Percentiles rank a stretch among this genome's conserved stretches.
Conservation (phyloP, 2,888 invertebrate species). For the Hemicrepidius hirtus region DNA sequence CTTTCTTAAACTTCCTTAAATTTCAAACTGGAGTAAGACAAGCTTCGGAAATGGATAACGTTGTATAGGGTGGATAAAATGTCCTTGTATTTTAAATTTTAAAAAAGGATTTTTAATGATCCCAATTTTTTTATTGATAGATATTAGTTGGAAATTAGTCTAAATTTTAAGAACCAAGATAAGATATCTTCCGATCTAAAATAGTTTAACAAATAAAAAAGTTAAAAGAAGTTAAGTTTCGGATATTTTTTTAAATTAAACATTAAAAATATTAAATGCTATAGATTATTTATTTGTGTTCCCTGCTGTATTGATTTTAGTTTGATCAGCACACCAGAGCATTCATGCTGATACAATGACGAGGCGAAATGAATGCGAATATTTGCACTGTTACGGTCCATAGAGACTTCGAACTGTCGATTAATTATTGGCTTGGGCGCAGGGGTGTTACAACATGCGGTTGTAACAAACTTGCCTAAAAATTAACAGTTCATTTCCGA, state of each 20-base stretch:
- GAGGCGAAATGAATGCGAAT: constrained; percentile 57
- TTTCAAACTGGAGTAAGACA: background rate
- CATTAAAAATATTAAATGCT: constrained; percentile 23
- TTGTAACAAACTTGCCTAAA: constrained; percentile 38
- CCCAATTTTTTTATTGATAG: too few species aligned
- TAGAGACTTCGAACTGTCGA: constrained; percentile 54
- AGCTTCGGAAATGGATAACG: background rate
- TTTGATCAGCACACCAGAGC: constrained; percentile 39
- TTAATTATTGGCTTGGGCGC: constrained; percentile 56
- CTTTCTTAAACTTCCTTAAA: constrained; percentile 17
- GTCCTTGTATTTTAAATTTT: too few species aligned
- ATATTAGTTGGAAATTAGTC: too few species aligned
- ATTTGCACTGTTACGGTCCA: constrained; percentile 55
- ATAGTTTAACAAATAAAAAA: too few species aligned
- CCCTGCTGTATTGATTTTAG: constrained; percentile 39
- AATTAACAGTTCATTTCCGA: constrained; percentile 16
- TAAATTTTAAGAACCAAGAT: too few species aligned
- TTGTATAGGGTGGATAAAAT: background rate
- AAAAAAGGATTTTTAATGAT: too few species aligned
- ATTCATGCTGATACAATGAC: constrained; percentile 48
- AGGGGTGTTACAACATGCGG: constrained; percentile 51
- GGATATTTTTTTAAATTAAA: too few species aligned
- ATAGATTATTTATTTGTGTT: constrained; percentile 25
- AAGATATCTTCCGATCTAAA: too few species aligned
- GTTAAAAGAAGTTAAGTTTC: too few species aligned